Evolutionary conservation across 2,797 vertebrate genomes (phyloP).

Genomic region (Botia kubotai): DNA sequence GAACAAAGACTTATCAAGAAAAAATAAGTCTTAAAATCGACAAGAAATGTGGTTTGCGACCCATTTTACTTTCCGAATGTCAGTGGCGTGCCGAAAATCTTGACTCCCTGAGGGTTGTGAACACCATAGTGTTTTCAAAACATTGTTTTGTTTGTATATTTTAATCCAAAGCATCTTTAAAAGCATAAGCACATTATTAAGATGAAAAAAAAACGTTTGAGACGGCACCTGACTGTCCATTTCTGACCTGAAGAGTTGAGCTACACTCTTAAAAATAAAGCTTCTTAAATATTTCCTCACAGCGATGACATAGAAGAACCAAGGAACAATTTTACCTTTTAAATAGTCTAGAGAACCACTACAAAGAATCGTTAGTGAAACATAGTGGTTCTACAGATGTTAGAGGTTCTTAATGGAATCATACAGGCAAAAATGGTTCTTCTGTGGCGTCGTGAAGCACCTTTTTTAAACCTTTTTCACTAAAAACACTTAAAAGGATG

Average conservation of each 20-base stretch:
- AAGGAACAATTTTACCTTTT: not conserved
- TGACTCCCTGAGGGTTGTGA: not conserved
- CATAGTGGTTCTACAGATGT: too few species aligned
- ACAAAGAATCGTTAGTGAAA: too few species aligned
- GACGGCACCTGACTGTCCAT: too few species aligned
- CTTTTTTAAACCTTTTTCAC: too few species aligned
- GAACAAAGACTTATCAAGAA: not conserved
- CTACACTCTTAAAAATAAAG: too few species aligned
- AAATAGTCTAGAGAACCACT: not conserved
- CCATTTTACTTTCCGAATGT: not conserved
- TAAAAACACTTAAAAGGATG: too few species aligned
- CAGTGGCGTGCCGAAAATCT: not conserved
- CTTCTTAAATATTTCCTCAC: too few species aligned
- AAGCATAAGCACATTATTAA: not conserved
- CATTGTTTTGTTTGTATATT: not conserved
- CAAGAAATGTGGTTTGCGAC: not conserved
- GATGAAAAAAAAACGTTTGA: too few species aligned
- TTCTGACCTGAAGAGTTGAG: too few species aligned
- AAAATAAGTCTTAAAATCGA: not conserved
- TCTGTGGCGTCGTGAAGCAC: too few species aligned
- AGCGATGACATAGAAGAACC: not conserved
- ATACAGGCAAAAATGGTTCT: too few species aligned
- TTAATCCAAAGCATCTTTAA: not conserved
- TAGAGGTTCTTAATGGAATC: too few species aligned
- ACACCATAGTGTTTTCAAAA: not conserved